Evolutionary conservation across 2,888 invertebrate genomes (phyloP), one percentile per base, ranked within the genome.

Genomic region (Microctonus brassicae): DNA sequence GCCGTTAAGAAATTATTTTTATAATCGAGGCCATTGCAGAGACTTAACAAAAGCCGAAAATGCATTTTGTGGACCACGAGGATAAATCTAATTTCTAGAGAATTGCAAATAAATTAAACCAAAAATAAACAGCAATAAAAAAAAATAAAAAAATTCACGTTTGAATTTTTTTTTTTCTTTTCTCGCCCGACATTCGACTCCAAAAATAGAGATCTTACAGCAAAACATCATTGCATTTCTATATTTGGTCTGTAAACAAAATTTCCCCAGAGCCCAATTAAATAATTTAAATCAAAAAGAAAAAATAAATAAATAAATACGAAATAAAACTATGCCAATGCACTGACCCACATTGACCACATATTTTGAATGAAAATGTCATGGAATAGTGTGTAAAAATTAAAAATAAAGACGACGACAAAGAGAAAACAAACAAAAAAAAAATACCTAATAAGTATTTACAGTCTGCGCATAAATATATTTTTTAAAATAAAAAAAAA

Each of bases 21-120:
- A 75, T 64, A 69, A 79, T 79, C 76, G 78, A 75, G 79, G 79
- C 75, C 79, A 72, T 24, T 39, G 47, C 39, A 62, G n/a, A 1
- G 20, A 60, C n/a, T 60, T n/a, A 13, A 60, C 33, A 33, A 13
- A 24, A 10, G 11, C 20, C 13, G 11, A 5, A 29, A 29, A 29
- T 29, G 29, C 29, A 29, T 29, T 29, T 29, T 24, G 26, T 24
- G 24, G 24, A 22, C 10, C 13, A 26, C 13, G 22, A 24, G 7
- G 20, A 57, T 11, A 57, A 17, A 57, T 17, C n/a, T n/a, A 13
- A 2, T 42, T 13, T n/a, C 1, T 17, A 2, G 1, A 47, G 42
- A 17, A n/a, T n/a, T 7, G 17, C n/a, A 17, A 47, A 36, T 36
- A 36, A 36, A 36, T 36, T 36, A 9, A 5, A 9, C 36, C 1